Base-by-base conservation (phyloP, 2,113 vertebrate species). In the Catagonus wagneri region DNA sequence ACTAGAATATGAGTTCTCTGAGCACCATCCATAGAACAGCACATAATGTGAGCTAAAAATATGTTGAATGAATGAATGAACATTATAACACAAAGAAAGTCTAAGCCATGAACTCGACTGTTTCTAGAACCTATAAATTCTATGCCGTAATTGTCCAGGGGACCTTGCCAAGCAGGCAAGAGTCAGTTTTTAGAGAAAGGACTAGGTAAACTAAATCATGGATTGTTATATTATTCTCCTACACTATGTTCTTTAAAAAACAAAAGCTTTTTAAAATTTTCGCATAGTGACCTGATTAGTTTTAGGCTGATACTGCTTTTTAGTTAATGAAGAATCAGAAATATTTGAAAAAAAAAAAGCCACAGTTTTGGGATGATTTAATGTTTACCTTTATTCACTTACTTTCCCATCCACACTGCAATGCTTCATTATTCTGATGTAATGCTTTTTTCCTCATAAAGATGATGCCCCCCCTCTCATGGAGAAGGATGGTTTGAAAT, bases 41-140 rank as follows among this genome's bases (percentile, higher is more conserved):
- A 50, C 32, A 61, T 61, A 86, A 69, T 34, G 69, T 52, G 6
- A 74, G 19, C 66, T 93, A 78, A 94, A 95, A 92, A 50, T 39
- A 50, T 13, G 4, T 36, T 90, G 74, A 94, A 50, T 87, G 36
- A 81, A 74, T 88, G 80, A 94, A 61, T 89, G 52, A 95, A 83
- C 10, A 8, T 29, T 71, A 2, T 16, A 56, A 36, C 66, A 81
- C 54, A 92, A 52, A 14, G 17, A 61, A 84, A 90, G 29, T 90
- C 7, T 83, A 86, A 95, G 19, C 89, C 23, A 87, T 90, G 58
- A 79, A 79, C 36, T 83, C 20, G 92, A 4, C 15, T 90, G 8
- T 83, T 78, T 63, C 50, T 92, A 39, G 44, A 93, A 65, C 39
- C 29, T 94, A 10, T 68, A 80, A 78, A 27, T 92, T 90, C 27